These are phyloP conservation scores for Calidris pugnax DNA, from an alignment of 2,113 vertebrate species.

Conservation along the genomic window DNA sequence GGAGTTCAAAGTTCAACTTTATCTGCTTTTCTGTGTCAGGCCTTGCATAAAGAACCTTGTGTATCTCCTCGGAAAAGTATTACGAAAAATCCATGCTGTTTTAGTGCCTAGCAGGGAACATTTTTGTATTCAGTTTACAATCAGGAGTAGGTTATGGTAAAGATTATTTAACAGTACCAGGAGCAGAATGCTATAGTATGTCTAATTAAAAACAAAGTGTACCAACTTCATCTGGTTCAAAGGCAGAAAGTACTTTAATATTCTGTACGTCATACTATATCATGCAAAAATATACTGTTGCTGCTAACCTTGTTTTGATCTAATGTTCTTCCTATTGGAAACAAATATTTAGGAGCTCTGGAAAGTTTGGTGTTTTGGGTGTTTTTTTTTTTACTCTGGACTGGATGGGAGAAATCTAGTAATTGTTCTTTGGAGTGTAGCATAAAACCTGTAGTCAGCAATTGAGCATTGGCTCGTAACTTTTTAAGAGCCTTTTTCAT, in stretches of 20 bases:
- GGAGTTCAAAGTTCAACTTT: background rate
- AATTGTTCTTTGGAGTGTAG: background rate
- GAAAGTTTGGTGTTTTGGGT: background rate
- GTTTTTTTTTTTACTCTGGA: background rate
- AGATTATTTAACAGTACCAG: slow-evolving; percentile 3
- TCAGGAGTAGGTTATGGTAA: background rate
- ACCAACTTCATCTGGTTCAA: background rate
- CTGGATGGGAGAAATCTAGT: background rate
- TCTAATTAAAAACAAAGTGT: slow-evolving; percentile 23
- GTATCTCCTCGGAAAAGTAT: background rate
- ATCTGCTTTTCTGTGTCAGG: background rate
- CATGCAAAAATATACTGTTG: background rate
- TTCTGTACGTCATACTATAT: background rate
- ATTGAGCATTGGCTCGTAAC: background rate
- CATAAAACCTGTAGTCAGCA: background rate
- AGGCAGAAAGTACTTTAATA: background rate
- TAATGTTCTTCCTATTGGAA: background rate
- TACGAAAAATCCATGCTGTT: background rate
- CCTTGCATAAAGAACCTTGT: background rate
- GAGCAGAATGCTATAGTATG: background rate
- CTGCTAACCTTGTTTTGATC: background rate
- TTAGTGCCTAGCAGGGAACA: background rate
- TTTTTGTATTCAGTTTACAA: background rate
- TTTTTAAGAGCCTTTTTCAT: background rate
- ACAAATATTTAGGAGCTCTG: background rate